phyloP scores from a whole-genome alignment of 2,797 vertebrate genomes.

The Ciconia nigra region DNA sequence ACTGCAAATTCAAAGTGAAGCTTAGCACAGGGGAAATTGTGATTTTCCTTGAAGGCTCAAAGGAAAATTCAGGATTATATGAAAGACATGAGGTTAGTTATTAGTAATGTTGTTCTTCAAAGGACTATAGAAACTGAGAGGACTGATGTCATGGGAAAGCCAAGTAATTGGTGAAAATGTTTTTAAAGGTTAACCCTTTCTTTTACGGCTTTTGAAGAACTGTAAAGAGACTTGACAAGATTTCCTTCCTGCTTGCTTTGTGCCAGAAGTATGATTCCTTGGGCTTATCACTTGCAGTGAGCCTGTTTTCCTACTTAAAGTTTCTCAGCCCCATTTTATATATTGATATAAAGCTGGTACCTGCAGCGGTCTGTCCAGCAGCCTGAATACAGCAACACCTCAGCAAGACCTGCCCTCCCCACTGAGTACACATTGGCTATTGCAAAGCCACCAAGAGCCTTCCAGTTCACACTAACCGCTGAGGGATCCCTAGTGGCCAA shows the following conservation, averaged over 20 bases:
- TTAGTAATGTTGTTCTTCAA: slow-evolving; percentile 52
- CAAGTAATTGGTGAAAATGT: slow-evolving; percentile 10
- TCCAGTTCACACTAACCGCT: not conserved
- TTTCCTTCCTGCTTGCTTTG: not conserved
- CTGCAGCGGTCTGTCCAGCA: not conserved
- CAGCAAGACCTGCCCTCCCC: not conserved
- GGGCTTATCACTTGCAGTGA: not conserved
- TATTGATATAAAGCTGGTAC: not conserved
- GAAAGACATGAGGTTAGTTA: slow-evolving; percentile 48
- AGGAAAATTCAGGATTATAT: slow-evolving; percentile 40
- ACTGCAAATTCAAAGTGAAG: slow-evolving; percentile 4
- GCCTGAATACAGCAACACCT: not conserved
- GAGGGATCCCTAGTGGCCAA: not conserved
- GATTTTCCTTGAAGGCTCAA: slow-evolving; percentile 24
- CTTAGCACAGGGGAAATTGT: slow-evolving; percentile 24
- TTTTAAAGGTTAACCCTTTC: slow-evolving; percentile 50
- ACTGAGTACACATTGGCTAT: accelerated
- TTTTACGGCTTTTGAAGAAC: not conserved
- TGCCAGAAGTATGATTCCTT: not conserved
- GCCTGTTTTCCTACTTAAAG: not conserved
- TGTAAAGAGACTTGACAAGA: not conserved
- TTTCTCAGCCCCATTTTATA: not conserved
- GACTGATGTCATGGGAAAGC: slow-evolving; percentile 51
- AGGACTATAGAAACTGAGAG: slow-evolving; percentile 41
- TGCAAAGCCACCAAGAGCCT: not conserved